Evolutionary conservation across 2,797 vertebrate species (phyloP), one percentile per base, ranked within the genome.

Genomic region (Erethizon dorsatum): DNA sequence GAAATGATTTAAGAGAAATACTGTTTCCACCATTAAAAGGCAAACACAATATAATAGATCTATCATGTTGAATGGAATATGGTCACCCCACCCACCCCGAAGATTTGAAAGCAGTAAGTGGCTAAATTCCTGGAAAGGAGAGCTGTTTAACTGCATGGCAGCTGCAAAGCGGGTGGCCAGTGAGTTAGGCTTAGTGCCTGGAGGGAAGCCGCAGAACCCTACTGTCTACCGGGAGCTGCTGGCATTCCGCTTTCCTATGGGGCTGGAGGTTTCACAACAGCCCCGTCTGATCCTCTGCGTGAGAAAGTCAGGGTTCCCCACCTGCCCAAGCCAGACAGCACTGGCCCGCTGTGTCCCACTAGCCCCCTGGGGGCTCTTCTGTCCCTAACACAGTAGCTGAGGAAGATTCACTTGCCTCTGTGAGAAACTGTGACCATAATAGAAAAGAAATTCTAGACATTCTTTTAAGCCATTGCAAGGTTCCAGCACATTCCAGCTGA

Each of bases 381-480:
- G 6, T 26, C 54, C 84, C 93, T 61, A 75, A 89, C 96, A 91
- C 5, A 50, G 91, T n/a, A 84, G 90, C 93, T 95, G 47, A 12
- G 96, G 97, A 98, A 98, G 97, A 97, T 90, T 98, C 98, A 90
- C 83, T 37, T 33, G 92, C 65, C 92, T 95, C 98, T 97, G 86
- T 96, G 79, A 97, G 94, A 95, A 98, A 97, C 97, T 98, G 87
- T 96, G 96, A 97, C 92, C 56, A 65, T 88, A 97, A 96, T 88
- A 54, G 0, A 85, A 97, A 97, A 97, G 97, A 97, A 97, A 98
- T 98, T 98, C 98, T 98, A 98, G 97, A 92, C 97, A 98, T 93
- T 96, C 93, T 98, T 98, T 98, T 93, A 95, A 94, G 96, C 95
- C 82, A 15, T 86, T 94, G 98, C 97, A 89, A 98, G 98, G 92